Evolutionary conservation across 2,113 vertebrate genomes (phyloP).

Genomic region (Onychorhynchus coronatus): DNA sequence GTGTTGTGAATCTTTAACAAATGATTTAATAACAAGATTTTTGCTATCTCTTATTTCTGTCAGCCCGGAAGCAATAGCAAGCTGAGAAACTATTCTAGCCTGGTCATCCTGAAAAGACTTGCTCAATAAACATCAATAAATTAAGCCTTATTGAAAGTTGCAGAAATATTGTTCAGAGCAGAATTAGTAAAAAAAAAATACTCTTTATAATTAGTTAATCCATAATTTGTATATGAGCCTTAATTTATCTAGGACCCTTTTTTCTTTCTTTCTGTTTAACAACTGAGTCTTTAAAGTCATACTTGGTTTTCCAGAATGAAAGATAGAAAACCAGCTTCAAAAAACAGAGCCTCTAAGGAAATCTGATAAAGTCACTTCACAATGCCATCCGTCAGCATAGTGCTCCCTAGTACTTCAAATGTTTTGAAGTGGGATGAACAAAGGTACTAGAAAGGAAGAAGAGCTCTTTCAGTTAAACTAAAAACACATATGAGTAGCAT

Average conservation of each 20-base stretch:
- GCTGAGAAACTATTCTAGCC: neutral
- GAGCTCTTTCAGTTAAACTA: neutral
- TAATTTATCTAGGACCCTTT: neutral
- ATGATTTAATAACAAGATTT: neutral
- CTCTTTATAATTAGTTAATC: neutral
- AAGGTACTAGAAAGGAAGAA: neutral
- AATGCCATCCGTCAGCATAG: neutral
- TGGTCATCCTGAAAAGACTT: neutral
- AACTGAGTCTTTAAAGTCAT: neutral
- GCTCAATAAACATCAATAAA: neutral
- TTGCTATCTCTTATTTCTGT: neutral
- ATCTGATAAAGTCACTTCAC: neutral
- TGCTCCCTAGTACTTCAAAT: neutral
- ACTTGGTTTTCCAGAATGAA: neutral
- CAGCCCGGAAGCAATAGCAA: neutral
- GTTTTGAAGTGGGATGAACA: constrained; percentile 27
- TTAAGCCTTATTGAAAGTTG: neutral
- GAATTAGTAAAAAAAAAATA: neutral
- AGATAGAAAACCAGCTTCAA: neutral
- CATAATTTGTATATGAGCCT: neutral
- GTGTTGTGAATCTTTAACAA: neutral
- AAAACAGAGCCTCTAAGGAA: neutral
- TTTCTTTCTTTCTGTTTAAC: neutral
- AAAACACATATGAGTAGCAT: neutral
- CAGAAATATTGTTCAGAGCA: neutral